A percentile compares a stretch with the other conserved stretches of the same genome.
These are phyloP conservation scores for Agrypnus murinus DNA, from an alignment of 2,888 invertebrate species.

Conservation along the genomic window DNA sequence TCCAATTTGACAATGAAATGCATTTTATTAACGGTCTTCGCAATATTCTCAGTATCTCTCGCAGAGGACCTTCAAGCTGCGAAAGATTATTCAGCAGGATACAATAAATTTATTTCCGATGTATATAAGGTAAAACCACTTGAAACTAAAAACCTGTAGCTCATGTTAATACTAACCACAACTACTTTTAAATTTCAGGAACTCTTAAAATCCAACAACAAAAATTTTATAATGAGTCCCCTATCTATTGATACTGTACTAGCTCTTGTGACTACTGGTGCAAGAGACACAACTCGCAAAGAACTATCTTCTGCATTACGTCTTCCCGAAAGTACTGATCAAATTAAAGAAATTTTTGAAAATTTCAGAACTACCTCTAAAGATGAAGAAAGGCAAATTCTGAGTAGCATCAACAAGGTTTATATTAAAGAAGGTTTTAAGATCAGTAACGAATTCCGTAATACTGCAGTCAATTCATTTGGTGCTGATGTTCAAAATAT, in stretches of 20 bases:
- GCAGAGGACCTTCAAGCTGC: no score
- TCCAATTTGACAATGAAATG: no score
- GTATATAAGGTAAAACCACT: no score
- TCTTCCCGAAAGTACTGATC: background rate
- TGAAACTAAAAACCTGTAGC: no score
- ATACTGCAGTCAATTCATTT: constrained; percentile 76
- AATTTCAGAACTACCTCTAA: constrained; percentile 48
- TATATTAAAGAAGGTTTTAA: constrained; percentile 75
- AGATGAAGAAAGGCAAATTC: constrained; percentile 51
- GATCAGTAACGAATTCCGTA: constrained; percentile 73
- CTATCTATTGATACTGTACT: constrained; percentile 64
- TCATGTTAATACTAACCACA: no score
- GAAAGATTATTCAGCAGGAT: no score
- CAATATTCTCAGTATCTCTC: no score
- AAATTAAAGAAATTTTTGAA: constrained; percentile 4
- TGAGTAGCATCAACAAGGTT: constrained; percentile 75
- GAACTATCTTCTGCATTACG: background rate
- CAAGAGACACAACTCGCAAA: constrained; percentile 61
- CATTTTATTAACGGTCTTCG: no score
- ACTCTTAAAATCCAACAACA: background rate
- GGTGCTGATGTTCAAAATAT: constrained; percentile 74
- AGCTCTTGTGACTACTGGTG: constrained; percentile 63
- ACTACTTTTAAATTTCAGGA: no score
- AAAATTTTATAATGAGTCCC: constrained; percentile 52
- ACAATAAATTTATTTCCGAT: no score